These are phyloP conservation scores for Siniperca undulata DNA, from an alignment of 2,797 vertebrate genomes.

Conservation along the genomic window DNA sequence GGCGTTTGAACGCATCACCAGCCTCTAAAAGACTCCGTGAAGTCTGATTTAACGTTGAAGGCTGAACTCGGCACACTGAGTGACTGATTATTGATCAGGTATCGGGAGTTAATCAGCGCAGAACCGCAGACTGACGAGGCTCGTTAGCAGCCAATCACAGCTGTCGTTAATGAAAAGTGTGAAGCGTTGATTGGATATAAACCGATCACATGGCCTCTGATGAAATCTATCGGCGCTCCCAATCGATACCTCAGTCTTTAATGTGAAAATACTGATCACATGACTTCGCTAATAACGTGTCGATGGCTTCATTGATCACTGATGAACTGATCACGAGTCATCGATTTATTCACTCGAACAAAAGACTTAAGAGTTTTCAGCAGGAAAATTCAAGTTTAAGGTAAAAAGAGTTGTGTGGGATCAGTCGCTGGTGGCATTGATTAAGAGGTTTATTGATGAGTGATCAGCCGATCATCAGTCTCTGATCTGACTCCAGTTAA, in stretches of 20 bases:
- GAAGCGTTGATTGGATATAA: slow-evolving; percentile 8
- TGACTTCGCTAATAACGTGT: not conserved
- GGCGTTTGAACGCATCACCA: not conserved
- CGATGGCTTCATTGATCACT: not conserved
- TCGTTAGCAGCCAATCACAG: slow-evolving; percentile 27
- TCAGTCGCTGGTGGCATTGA: too few species aligned
- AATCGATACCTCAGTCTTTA: not conserved
- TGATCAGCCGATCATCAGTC: too few species aligned
- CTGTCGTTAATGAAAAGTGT: not conserved
- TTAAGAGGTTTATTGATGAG: too few species aligned
- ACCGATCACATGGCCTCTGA: slow-evolving; percentile 28
- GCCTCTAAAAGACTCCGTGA: not conserved
- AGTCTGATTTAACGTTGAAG: too few species aligned
- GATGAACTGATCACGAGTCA: not conserved
- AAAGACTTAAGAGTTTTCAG: too few species aligned
- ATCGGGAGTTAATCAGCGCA: not conserved
- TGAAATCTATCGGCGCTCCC: not conserved
- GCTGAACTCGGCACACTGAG: too few species aligned
- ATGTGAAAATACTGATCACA: not conserved
- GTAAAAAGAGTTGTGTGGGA: too few species aligned
- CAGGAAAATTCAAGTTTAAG: too few species aligned
- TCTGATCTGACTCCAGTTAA: too few species aligned
- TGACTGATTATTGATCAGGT: slow-evolving; percentile 1
- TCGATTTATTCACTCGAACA: too few species aligned
- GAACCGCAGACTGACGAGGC: not conserved